Conservation (phyloP, 2,888 invertebrate species). For the Auanema freiburgensis region DNA sequence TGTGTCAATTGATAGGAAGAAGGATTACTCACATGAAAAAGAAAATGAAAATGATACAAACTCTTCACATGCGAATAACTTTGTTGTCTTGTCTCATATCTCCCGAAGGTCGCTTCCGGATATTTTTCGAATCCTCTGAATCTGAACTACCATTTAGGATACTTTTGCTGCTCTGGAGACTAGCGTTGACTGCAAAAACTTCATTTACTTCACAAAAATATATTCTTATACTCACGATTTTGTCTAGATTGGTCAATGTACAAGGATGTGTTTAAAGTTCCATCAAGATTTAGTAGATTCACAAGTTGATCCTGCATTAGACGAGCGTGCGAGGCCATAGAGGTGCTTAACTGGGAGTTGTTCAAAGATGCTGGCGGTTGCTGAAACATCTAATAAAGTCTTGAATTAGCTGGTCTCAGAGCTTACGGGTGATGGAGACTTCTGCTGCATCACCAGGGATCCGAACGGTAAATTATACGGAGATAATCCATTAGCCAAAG, state of each 20-base stretch:
- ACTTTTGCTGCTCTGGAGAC: no score
- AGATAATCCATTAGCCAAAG: no score
- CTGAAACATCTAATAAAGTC: background rate
- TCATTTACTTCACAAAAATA: no score
- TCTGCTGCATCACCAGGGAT: no score
- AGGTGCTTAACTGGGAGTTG: conserved; percentile 14
- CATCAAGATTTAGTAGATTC: conserved; percentile 16
- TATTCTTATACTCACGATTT: no score
- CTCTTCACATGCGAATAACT: background rate
- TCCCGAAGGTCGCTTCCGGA: background rate
- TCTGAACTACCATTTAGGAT: background rate
- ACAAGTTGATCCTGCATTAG: conserved; percentile 18
- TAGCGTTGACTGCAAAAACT: no score
- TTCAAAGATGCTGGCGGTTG: conserved; percentile 4
- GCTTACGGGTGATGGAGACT: background rate
- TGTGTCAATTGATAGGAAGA: no score
- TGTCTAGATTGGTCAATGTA: conserved; percentile 2
- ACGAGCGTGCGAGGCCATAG: conserved; percentile 13
- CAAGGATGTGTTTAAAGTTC: conserved; percentile 11
- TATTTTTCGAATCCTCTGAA: conserved; percentile 1
- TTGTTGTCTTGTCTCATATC: background rate
- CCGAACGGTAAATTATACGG: no score
- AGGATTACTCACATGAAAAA: no score
- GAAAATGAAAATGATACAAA: no score
- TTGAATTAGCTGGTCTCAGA: background rate